Evolutionary conservation across 2,797 vertebrate species (phyloP), one percentile per base, ranked within the genome.

Genomic region (Rhincodon typus): DNA sequence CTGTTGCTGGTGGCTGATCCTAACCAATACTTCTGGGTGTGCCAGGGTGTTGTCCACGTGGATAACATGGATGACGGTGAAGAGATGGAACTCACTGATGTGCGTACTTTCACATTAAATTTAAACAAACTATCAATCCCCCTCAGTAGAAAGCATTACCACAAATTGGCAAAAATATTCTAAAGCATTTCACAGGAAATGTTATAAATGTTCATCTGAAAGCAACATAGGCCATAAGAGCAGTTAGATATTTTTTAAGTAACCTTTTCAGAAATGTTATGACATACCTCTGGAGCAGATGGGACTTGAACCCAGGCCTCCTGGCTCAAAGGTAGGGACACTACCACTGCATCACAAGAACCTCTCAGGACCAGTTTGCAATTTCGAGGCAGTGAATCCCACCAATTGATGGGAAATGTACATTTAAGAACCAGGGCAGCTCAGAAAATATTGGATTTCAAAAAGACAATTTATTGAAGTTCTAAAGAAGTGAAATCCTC

Each of bases 41-140:
- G 96, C 96, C 97, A 97, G 96, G 97, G 98, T 0, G 97, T 97
- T 96, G 97, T 96, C 3, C 66, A 95, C 46, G 97, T 97, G 93
- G 97, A 98, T 38, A 97, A 96, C 96, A 96, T 96, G 96, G 97
- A 97, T 0, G 96, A 97, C 0, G 96, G 96, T 25, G 97, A 98
- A 96, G 97, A 98, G 96, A 96, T 97, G 95, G 96, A 96, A 96
- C 96, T 97, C 96, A 97, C 97, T 82, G 97, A 97, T 0, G 96
- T 97, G 96, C 97, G 97, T 96, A 66, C 8, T 38, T 62, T 38
- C 42, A 72, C 25, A 27, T 69, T 38, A 87, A 30, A 21, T 19
- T 50, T 4, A 34, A 46, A 30, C n/a, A 93, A 93, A 62, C 17
- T 62, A 8, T 23, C 90, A 66, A 91, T 30, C 19, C 21, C 30